Evolutionary conservation across 2,797 vertebrate genomes (phyloP).

Genomic region (Forpus xanthops): DNA sequence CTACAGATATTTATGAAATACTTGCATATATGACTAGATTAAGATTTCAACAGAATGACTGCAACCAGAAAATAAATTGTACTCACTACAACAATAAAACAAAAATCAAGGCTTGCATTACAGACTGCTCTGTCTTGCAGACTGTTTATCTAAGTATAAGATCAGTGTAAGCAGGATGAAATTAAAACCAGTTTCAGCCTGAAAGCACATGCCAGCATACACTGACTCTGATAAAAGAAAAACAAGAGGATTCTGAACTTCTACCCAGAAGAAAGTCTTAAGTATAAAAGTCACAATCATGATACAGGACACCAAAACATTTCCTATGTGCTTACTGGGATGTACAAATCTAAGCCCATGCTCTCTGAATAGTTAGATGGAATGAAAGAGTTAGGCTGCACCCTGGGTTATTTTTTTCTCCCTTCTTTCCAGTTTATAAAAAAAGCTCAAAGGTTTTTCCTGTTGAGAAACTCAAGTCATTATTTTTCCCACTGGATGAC

Average conservation of each 20-base stretch:
- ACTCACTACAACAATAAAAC: neutral
- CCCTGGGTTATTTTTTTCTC: neutral
- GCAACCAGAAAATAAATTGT: neutral
- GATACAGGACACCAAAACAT: neutral
- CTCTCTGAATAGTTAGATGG: neutral
- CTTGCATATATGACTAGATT: neutral
- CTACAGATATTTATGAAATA: neutral
- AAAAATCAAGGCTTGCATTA: neutral
- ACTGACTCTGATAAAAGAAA: neutral
- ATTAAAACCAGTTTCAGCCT: slow-evolving; percentile 24
- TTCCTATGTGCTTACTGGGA: neutral
- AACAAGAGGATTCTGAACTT: neutral
- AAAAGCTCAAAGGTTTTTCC: neutral
- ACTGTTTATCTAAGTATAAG: neutral
- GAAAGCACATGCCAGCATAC: neutral
- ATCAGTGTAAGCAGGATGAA: neutral
- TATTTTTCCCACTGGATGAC: neutral
- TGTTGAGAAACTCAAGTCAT: neutral
- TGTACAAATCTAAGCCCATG: neutral
- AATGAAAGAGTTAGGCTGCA: neutral
- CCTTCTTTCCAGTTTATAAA: neutral
- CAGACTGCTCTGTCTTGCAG: neutral
- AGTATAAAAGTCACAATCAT: neutral
- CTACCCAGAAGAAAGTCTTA: neutral
- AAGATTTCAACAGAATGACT: neutral